Percentiles rank a stretch among this genome's conserved stretches.
Evolutionary conservation across 2,797 vertebrate species (phyloP).

Genomic region (Natrix natrix): DNA sequence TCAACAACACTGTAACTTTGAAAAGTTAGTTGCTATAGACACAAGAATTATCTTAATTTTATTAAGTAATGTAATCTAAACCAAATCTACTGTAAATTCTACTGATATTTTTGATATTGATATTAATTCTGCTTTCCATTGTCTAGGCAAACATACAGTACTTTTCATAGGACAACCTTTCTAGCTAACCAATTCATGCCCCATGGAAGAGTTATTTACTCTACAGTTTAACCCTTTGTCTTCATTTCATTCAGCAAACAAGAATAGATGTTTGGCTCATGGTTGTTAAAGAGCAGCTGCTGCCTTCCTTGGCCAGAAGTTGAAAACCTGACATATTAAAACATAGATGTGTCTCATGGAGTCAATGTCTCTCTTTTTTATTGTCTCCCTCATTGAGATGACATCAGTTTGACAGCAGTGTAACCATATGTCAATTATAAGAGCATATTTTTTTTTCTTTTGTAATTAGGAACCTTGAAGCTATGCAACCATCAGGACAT

Average conservation of each 20-base stretch:
- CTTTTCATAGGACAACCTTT: not conserved
- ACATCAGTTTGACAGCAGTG: conserved; percentile 39
- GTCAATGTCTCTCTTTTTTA: conserved; percentile 33
- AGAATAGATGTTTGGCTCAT: conserved; percentile 12
- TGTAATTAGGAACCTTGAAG: conserved; percentile 51
- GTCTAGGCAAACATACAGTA: not conserved
- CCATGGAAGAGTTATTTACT: not conserved
- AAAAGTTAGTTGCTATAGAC: not conserved
- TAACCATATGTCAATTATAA: conserved; percentile 46
- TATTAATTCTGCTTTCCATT: not conserved
- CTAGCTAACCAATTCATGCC: not conserved
- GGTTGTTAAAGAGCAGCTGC: not conserved
- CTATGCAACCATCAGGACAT: conserved; percentile 6
- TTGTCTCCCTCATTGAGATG: conserved; percentile 42
- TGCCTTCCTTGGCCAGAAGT: not conserved
- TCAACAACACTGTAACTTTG: not conserved
- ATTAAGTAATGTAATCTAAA: not conserved
- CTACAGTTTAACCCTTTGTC: not conserved
- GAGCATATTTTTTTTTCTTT: not conserved
- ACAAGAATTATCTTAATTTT: not conserved
- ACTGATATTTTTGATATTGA: not conserved
- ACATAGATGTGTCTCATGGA: conserved; percentile 25
- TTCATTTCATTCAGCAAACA: conserved; percentile 8
- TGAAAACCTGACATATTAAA: conserved; percentile 3
- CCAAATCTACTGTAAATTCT: not conserved